These are phyloP conservation scores for Amazona guildingii DNA, from an alignment of 2,113 vertebrate genomes.

Conservation along the genomic window DNA sequence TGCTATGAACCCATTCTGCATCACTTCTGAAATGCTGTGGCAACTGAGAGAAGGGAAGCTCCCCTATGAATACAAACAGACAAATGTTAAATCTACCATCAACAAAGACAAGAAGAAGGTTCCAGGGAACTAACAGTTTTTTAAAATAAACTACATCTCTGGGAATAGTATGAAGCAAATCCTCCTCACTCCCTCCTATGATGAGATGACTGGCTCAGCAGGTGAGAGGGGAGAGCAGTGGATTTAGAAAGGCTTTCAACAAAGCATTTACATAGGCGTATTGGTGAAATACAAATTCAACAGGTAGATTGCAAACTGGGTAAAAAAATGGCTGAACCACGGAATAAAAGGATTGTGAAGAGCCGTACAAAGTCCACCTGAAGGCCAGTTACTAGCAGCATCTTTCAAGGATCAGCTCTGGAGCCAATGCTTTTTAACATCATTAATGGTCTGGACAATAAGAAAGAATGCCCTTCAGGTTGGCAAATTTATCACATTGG, in stretches of 20 bases:
- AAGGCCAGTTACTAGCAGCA: not conserved
- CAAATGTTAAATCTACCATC: not conserved
- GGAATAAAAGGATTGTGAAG: not conserved
- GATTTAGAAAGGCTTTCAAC: not conserved
- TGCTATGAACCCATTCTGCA: not conserved
- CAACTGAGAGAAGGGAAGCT: not conserved
- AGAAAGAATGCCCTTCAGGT: not conserved
- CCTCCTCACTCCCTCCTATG: not conserved
- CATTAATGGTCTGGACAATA: not conserved
- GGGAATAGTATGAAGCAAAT: not conserved
- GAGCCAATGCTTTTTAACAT: not conserved
- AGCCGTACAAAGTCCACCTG: not conserved
- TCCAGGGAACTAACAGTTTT: not conserved
- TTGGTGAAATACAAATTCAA: not conserved
- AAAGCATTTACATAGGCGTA: not conserved
- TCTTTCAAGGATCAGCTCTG: not conserved
- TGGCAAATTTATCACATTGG: not conserved
- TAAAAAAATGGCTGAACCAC: not conserved
- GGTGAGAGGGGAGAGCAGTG: not conserved
- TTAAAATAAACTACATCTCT: not conserved
- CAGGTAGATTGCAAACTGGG: not conserved
- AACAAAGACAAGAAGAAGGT: not conserved
- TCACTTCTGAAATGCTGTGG: not conserved
- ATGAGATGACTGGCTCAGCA: not conserved
- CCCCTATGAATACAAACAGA: not conserved